Evolutionary conservation across 2,888 invertebrate genomes (phyloP), one percentile per base, ranked within the genome.

Genomic region (Ceramica pisi): DNA sequence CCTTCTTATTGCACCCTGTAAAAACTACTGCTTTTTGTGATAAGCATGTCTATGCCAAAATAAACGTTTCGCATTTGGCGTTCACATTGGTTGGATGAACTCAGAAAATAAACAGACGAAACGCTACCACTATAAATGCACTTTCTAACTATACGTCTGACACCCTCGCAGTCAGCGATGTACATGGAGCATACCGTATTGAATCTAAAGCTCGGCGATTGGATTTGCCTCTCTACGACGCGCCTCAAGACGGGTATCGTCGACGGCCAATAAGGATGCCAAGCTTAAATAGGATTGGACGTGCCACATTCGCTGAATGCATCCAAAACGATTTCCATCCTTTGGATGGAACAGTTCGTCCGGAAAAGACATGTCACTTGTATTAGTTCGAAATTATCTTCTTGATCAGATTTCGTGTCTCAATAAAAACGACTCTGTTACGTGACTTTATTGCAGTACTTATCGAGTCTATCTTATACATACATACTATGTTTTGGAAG

Each of bases 201-300:
- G 80, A 80, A 75, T 65, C 56, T 57, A 80, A 78, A 69, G 80
- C 80, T 59, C 41, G 35, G 59, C 64, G 80, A 78, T 78, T 75
- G 68, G 80, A 80, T 78, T 78, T 75, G 68, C 75, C 50, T 69
- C 50, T 75, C 65, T 53, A 50, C 65, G 64, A 56, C n/a, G 48
- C 53, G 65, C 61, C 61, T 69, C 59, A 66, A 75, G 62, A 66
- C 50, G 75, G 61, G 76, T 69, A 59, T 75, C 76, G 38, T 67
- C 57, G 50, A 55, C 48, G 61, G 50, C 80, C 78, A 78, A 80
- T 78, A 75, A 80, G 73, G 50, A 74, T 60, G 62, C 65, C 76
- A 59, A 59, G 76, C 75, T 80, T 80, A 78, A 75, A 68, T 78
- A 66, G 59, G 59, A 75, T 80, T 62, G 59, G 53, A 78, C 65